Conservation (phyloP, 2,888 invertebrate genomes). For the Euproctis similis region DNA sequence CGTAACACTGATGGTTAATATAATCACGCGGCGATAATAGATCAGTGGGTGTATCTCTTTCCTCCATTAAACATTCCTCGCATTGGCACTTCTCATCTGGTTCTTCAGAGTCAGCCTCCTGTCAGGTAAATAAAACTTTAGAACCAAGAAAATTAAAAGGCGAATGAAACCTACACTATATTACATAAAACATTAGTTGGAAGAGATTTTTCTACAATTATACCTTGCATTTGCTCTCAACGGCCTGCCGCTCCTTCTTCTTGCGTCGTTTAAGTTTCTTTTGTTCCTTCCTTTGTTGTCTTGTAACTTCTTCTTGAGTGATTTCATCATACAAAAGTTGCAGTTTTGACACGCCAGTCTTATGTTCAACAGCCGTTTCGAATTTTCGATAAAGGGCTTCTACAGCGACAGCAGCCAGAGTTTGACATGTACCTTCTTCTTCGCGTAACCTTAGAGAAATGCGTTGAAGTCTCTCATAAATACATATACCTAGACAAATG, state of each 20-base stretch:
- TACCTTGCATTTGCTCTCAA: constrained; percentile 64
- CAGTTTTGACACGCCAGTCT: constrained; percentile 90
- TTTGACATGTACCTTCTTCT: constrained; percentile 95
- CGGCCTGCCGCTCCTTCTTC: constrained; percentile 78
- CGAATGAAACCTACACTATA: not conserved
- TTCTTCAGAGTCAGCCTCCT: constrained; percentile 68
- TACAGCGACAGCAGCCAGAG: constrained; percentile 90
- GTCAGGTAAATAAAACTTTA: constrained; percentile 1
- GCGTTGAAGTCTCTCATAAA: constrained; percentile 91
- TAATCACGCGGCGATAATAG: constrained; percentile 53
- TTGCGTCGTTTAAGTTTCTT: constrained; percentile 86
- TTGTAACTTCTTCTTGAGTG: constrained; percentile 88
- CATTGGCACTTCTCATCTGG: constrained; percentile 70
- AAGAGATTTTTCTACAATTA: not conserved
- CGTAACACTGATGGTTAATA: constrained; percentile 40
- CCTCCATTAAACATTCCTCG: constrained; percentile 62
- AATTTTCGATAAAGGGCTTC: constrained; percentile 92
- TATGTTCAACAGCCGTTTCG: constrained; percentile 91
- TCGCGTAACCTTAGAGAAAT: constrained; percentile 90
- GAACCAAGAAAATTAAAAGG: not conserved
- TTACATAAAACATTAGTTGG: not conserved
- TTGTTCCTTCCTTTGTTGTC: constrained; percentile 90
- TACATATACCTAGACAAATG: constrained; percentile 94
- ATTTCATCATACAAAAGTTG: constrained; percentile 92
- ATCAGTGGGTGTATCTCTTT: constrained; percentile 61